These are phyloP conservation scores for Drosophila testacea DNA, from an alignment of 2,888 invertebrate species.

Conservation along the genomic window DNA sequence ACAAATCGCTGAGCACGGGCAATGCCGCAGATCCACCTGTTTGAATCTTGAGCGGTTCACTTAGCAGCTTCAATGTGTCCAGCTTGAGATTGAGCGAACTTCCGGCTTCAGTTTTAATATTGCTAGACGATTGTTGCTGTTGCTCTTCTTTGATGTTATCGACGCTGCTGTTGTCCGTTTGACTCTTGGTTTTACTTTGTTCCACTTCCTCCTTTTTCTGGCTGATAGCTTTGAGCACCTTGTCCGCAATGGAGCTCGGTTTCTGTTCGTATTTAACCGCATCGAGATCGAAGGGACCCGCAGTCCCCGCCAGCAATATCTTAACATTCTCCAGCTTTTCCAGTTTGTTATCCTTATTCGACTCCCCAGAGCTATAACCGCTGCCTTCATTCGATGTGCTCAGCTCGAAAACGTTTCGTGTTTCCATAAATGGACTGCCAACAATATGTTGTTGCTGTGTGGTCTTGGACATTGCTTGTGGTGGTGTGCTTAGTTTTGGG, in stretches of 20 bases:
- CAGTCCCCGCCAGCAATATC: conserved; percentile 81
- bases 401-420: conserved; percentile 83
- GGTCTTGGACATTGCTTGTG: conserved; percentile 40
- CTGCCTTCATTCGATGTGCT: conserved; percentile 81
- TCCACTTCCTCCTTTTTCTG: conserved; percentile 86
- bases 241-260: conserved; percentile 88
- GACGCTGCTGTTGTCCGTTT: not conserved
- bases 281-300: conserved; percentile 82
- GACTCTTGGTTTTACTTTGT: conserved; percentile 85
- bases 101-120: conserved; percentile 17
- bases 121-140: conserved; percentile 25
- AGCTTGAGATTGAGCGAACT: conserved; percentile 34
- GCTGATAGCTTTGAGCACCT: conserved; percentile 87
- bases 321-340: conserved; percentile 84
- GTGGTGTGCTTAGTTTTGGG: conserved; percentile 66
- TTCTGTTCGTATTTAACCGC: conserved; percentile 83
- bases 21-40: conserved; percentile 38
- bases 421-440: conserved; percentile 84
- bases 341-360: conserved; percentile 82
- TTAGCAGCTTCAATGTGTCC: conserved; percentile 52
- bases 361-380: conserved; percentile 75
- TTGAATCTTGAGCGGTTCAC: conserved; percentile 82
- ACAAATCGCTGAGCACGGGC: conserved; percentile 56
- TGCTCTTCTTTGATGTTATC: conserved; percentile 73
- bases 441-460: conserved; percentile 50